Evolutionary conservation across 2,113 vertebrate species (phyloP).

Genomic region (Labeo rohita): DNA sequence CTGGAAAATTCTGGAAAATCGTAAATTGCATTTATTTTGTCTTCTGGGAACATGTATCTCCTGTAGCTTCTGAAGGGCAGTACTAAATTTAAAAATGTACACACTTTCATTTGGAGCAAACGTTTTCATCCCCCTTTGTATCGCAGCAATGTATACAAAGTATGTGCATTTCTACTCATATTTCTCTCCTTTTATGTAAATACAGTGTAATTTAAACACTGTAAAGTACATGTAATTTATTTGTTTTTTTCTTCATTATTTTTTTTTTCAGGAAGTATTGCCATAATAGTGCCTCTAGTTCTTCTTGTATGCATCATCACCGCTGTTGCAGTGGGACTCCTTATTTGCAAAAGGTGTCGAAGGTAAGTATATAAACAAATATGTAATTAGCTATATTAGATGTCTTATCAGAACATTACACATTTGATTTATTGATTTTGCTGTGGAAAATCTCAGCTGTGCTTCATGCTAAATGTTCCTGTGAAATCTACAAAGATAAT

Average conservation of each 20-base stretch:
- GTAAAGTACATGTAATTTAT: neutral
- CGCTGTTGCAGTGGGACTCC: conserved; percentile 83
- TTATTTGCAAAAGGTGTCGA: conserved; percentile 86
- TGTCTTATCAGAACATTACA: neutral
- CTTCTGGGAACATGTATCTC: neutral
- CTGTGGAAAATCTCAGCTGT: neutral
- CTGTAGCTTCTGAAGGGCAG: neutral
- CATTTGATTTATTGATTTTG: neutral
- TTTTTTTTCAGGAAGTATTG: conserved; percentile 80
- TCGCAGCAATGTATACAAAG: neutral
- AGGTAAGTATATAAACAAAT: conserved; percentile 70
- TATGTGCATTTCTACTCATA: neutral
- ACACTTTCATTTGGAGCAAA: neutral
- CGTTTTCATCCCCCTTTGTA: neutral
- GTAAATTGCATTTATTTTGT: neutral
- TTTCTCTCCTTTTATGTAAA: neutral
- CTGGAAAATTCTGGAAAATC: too few relatives aligned
- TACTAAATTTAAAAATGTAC: neutral
- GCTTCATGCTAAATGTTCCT: neutral
- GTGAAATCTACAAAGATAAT: neutral
- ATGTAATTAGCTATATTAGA: neutral
- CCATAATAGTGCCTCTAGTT: conserved; percentile 87
- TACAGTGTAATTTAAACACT: neutral
- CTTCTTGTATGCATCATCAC: conserved; percentile 83
- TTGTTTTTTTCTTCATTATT: neutral